Conservation (phyloP, 2,888 invertebrate genomes). For the Tipula helvola region DNA sequence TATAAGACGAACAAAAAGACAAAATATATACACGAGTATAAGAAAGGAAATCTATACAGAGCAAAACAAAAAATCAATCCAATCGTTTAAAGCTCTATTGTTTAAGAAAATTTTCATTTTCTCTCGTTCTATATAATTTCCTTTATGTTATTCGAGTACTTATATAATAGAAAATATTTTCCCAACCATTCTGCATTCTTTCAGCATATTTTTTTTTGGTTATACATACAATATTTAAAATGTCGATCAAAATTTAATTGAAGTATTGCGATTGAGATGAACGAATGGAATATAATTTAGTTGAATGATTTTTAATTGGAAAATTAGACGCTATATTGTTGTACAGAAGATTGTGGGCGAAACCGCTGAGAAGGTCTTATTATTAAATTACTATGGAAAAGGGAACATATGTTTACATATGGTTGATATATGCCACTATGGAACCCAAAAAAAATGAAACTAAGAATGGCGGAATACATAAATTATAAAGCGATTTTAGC, state of each 20-base stretch:
- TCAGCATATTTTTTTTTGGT: not conserved
- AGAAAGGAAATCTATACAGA: not conserved
- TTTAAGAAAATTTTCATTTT: not conserved
- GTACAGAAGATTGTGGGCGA: not conserved
- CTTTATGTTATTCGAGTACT: not conserved
- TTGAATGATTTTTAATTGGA: constrained; percentile 4
- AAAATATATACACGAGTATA: not conserved
- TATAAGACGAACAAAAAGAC: not conserved
- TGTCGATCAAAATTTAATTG: constrained; percentile 4
- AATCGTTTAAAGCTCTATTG: not conserved
- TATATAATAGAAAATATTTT: not conserved
- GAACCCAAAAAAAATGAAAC: no score
- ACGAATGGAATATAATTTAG: not conserved
- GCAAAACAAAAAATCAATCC: not conserved
- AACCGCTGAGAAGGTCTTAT: not conserved
- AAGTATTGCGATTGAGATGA: not conserved
- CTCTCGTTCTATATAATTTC: not conserved
- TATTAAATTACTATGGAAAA: not conserved
- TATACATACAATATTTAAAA: not conserved
- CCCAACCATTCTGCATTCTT: not conserved
- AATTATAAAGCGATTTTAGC: no score
- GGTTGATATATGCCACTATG: no score
- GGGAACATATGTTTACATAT: no score
- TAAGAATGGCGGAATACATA: no score
- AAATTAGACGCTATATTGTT: not conserved